A percentile compares a stretch with the other conserved stretches of the same genome.
Evolutionary conservation across 2,888 invertebrate species (phyloP).

Genomic region (Theretra japonica): DNA sequence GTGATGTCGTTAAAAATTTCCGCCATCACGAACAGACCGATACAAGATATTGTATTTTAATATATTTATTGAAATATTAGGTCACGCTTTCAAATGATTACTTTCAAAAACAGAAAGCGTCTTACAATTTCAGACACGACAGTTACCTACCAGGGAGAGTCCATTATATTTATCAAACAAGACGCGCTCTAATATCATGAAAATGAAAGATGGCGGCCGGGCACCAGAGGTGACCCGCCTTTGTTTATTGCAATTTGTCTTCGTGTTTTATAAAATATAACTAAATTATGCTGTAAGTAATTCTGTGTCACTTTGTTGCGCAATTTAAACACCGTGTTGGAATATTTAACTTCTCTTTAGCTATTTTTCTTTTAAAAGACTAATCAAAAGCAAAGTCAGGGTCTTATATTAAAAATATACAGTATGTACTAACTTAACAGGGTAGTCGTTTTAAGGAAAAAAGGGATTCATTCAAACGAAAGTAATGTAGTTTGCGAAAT

Average conservation of each 20-base stretch:
- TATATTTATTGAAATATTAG: neutral
- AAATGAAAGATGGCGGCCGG: conserved; percentile 44
- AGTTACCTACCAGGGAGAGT: conserved; percentile 39
- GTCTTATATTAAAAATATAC: no score
- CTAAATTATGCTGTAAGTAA: conserved; percentile 13
- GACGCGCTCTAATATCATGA: conserved; percentile 38
- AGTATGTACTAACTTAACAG: neutral
- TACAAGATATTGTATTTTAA: neutral
- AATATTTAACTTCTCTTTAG: neutral
- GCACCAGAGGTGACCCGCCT: conserved; percentile 27
- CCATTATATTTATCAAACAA: conserved; percentile 50
- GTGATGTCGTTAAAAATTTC: neutral
- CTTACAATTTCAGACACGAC: conserved; percentile 38
- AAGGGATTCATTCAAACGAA: no score
- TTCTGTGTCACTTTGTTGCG: neutral
- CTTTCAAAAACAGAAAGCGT: neutral
- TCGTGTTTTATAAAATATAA: conserved; percentile 20
- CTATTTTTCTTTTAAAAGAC: neutral
- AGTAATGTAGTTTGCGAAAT: no score
- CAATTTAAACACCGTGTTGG: neutral
- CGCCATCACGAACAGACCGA: neutral
- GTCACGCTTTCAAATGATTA: neutral
- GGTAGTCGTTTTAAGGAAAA: no score
- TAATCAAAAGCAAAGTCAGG: neutral
- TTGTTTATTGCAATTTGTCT: conserved; percentile 19